Percentiles rank a stretch among this genome's conserved stretches.
Conservation (phyloP, 1,140 invertebrate species). For the Neoseiulus cucumeris region DNA sequence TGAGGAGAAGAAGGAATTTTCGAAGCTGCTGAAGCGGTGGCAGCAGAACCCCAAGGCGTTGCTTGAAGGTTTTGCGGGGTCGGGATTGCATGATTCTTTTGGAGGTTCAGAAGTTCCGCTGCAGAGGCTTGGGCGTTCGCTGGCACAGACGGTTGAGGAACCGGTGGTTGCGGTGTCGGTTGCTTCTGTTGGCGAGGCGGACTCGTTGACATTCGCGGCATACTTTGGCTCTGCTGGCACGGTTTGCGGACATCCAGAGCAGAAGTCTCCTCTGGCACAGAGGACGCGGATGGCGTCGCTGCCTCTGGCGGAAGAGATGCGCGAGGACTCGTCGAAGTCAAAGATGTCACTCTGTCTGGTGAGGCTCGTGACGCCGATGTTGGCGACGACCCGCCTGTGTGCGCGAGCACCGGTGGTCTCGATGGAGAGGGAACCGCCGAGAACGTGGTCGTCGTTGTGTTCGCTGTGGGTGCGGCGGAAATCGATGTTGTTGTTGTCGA, state of each 20-base stretch:
- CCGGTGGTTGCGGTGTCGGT: not conserved
- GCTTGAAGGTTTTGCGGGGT: too few species aligned
- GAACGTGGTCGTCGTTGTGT: not conserved
- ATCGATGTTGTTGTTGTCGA: slow-evolving; percentile 12
- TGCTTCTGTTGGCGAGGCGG: not conserved
- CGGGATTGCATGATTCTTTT: not conserved
- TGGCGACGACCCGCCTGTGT: not conserved
- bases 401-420: not conserved
- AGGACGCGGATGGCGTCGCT: not conserved
- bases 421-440: not conserved
- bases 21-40: not conserved
- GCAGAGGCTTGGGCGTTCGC: not conserved
- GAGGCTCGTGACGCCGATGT: not conserved
- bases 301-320: not conserved
- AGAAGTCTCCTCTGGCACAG: not conserved
- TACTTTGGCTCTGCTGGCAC: too few species aligned
- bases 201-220: too few species aligned
- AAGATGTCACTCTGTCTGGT: not conserved
- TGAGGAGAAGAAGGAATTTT: not conserved
- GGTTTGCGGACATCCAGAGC: not conserved
- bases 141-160: not conserved
- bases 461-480: slow-evolving; percentile 8
- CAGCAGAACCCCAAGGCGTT: not conserved
- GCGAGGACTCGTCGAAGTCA: not conserved
- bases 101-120: not conserved